These are phyloP conservation scores for Prunella himalayana DNA, from an alignment of 2,113 vertebrate species.

Conservation along the genomic window DNA sequence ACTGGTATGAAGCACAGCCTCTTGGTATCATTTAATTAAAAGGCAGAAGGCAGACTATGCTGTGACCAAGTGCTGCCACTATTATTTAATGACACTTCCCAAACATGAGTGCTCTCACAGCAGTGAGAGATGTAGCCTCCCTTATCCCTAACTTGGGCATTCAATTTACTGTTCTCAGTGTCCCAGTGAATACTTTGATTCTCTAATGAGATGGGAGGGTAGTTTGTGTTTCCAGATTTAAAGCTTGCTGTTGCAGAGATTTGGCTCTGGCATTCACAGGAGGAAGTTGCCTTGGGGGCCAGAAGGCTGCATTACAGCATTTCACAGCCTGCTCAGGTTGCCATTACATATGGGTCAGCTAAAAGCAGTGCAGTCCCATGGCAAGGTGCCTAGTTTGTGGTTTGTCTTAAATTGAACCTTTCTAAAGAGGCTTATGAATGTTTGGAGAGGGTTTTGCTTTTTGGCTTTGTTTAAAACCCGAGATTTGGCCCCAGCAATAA, in stretches of 20 bases:
- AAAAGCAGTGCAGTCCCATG: constrained; percentile 51
- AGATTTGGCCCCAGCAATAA: not conserved
- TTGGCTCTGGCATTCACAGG: constrained; percentile 56
- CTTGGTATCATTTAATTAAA: not conserved
- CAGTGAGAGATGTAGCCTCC: not conserved
- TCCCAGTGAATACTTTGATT: not conserved
- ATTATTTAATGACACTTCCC: not conserved
- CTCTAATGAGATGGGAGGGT: constrained; percentile 31
- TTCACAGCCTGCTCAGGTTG: constrained; percentile 36
- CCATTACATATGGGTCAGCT: constrained; percentile 50
- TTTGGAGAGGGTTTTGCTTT: not conserved
- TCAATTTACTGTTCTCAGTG: not conserved
- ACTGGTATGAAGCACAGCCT: not conserved
- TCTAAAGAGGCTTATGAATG: not conserved
- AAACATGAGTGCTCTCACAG: not conserved
- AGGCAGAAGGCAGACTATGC: not conserved
- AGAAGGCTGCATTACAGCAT: constrained; percentile 51
- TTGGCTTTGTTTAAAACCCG: not conserved
- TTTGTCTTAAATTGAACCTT: not conserved
- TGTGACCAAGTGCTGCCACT: not conserved
- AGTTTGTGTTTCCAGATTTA: constrained; percentile 58
- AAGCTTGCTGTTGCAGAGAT: constrained; percentile 51
- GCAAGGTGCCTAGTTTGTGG: constrained; percentile 30
- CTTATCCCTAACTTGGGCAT: not conserved
- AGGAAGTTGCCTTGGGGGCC: constrained; percentile 56